Evolutionary conservation across 2,888 invertebrate species (phyloP).

Genomic region (Tribolium freemani): DNA sequence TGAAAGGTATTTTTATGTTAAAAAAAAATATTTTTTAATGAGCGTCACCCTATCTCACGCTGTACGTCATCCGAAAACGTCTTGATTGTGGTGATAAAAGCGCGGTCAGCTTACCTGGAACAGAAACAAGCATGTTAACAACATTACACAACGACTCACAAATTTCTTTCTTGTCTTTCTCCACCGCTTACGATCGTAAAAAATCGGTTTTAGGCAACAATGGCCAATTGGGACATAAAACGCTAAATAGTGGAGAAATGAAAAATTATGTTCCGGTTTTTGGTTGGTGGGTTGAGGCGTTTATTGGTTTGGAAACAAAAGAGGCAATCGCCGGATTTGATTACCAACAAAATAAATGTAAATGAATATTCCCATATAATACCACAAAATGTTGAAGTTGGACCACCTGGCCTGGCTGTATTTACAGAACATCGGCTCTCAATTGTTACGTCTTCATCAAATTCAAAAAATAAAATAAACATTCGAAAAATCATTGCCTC

Average conservation of each 20-base stretch:
- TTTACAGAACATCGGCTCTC: too few species aligned
- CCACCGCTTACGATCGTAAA: constrained; percentile 10
- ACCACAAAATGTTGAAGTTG: too few species aligned
- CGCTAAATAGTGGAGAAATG: background rate
- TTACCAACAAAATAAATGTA: too few species aligned
- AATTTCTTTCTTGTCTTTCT: constrained; percentile 23
- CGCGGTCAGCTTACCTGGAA: constrained; percentile 65
- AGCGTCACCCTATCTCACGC: constrained; percentile 24
- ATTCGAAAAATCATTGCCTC: too few species aligned
- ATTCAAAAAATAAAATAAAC: too few species aligned
- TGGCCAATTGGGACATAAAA: background rate
- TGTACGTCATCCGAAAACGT: constrained; percentile 45
- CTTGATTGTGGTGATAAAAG: constrained; percentile 58
- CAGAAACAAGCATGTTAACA: constrained; percentile 65
- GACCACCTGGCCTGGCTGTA: too few species aligned
- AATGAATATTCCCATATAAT: too few species aligned
- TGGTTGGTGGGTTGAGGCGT: too few species aligned
- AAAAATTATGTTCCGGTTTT: too few species aligned
- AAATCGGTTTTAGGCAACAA: constrained; percentile 23
- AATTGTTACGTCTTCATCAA: too few species aligned
- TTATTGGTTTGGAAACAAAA: too few species aligned
- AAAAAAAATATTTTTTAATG: constrained; percentile 26
- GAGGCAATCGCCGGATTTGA: too few species aligned
- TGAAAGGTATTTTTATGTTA: constrained; percentile 34
- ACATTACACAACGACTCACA: constrained; percentile 47